A percentile compares a stretch with the other conserved stretches of the same genome.
phyloP scores from a whole-genome alignment of 1,140 invertebrate species.

The Stenopsyche tienmushanensis region DNA sequence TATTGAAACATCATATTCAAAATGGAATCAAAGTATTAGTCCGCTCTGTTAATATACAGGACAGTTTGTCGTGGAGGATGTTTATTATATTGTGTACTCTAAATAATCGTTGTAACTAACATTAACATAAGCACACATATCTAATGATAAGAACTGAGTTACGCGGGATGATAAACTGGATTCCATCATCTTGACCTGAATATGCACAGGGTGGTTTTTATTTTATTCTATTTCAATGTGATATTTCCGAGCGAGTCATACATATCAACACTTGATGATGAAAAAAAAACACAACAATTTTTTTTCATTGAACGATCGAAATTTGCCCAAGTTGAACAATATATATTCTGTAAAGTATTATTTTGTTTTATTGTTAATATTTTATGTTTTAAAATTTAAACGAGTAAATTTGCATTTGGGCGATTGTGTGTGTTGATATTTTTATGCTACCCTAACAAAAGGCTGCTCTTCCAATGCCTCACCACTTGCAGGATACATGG shows the following conservation, averaged over 20 bases:
- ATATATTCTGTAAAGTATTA: constrained; percentile 25
- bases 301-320: constrained; percentile 24
- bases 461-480: constrained; percentile 88
- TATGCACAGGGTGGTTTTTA: too few relatives aligned
- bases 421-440: constrained; percentile 46
- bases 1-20: constrained; percentile 23
- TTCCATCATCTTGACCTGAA: too few relatives aligned
- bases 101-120: background rate
- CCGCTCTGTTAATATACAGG: too few relatives aligned
- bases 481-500: constrained; percentile 93
- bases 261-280: constrained; percentile 30
- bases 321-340: constrained; percentile 27
- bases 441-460: constrained; percentile 67
- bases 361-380: constrained; percentile 36
- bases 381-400: constrained; percentile 44
- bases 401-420: constrained; percentile 33
- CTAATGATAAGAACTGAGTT: too few relatives aligned
- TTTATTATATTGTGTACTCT: background rate
- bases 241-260: background rate
- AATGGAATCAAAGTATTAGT: too few relatives aligned
- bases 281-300: constrained; percentile 15
- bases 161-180: too few relatives aligned
- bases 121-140: too few relatives aligned
- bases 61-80: too few relatives aligned
- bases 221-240: background rate